These are phyloP conservation scores for Charadrius vociferus DNA, from an alignment of 2,113 vertebrate species.

Conservation along the genomic window DNA sequence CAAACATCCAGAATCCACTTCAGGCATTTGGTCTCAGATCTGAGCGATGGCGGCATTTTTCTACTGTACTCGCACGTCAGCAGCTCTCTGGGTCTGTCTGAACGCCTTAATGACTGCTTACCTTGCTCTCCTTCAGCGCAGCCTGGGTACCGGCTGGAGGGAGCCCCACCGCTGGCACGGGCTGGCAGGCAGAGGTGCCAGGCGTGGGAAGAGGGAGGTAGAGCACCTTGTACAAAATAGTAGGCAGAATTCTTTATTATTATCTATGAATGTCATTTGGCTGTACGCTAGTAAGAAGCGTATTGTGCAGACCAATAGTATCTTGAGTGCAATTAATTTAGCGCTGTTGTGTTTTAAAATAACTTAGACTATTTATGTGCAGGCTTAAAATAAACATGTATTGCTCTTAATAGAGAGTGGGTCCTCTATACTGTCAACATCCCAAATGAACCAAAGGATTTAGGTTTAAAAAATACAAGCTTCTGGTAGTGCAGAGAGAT, in stretches of 20 bases:
- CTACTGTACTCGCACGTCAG: neutral
- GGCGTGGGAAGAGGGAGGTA: neutral
- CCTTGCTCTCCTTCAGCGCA: no score
- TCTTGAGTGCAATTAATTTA: neutral
- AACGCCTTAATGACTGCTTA: neutral
- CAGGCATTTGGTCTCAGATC: neutral
- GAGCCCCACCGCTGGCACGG: neutral
- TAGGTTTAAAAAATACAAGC: neutral
- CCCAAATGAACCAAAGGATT: neutral
- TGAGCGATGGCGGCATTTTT: neutral
- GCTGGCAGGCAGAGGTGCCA: neutral
- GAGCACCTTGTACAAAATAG: neutral
- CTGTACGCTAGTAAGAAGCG: accelerated
- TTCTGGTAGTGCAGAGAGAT: neutral
- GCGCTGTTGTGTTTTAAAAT: neutral
- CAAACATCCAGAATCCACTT: neutral
- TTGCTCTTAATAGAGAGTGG: accelerated
- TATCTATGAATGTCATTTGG: no score
- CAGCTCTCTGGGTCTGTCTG: neutral
- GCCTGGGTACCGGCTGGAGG: neutral
- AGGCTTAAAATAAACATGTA: accelerated
- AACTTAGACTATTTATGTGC: accelerated
- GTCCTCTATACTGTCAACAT: accelerated
- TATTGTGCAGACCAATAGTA: neutral
- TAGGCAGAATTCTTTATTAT: neutral